Base-by-base conservation (phyloP, 2,113 vertebrate species). In the Platysteira castanea region DNA sequence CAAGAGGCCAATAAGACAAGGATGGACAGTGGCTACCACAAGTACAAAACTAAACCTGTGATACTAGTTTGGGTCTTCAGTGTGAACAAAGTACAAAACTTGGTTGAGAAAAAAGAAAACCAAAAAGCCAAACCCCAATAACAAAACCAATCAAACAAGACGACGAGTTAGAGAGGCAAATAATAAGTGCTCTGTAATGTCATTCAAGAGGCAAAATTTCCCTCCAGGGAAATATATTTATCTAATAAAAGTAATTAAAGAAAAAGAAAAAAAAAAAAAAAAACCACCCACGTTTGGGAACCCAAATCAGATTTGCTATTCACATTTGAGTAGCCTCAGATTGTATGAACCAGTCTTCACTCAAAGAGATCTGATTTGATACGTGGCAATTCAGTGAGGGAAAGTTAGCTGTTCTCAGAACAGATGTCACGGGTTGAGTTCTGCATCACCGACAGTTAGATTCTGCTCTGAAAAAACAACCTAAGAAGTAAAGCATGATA, bases 351-450 rank as follows among this genome's bases (percentile, higher is more conserved):
- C 46, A 39, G 39, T 84, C 73, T 70, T 80, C 39, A 70, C 2
- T 4, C 73, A 84, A 39, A 54, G 41, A 78, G 16, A 78, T 27
- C 39, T 28, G 23, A 59, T 59, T 59, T 0, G 3, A 10, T 26
- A 53, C 0, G 0, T 37, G 33, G 28, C 0, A 0, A 84, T 59
- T 50, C 47, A 84, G 7, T 20, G 75, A 59, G 28, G 16, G 33
- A 47, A 82, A 39, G 12, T 13, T 18, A 90, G 54, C 27, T 42
- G 13, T 46, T 61, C 33, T 82, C 71, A 33, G 30, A 89, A 70
- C 10, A 67, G 42, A 87, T 10, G 11, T 15, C 47, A 50, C 14
- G 11, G 35, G 56, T 21, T 0, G 0, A 89, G 39, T 60, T 63
- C 54, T 74, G 33, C 35, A 74, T 9, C 30, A 39, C 64, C 30